A percentile compares a stretch with the other conserved stretches of the same genome.
Conservation (phyloP, 2,797 vertebrate species). For the Periophthalmus magnuspinnatus region DNA sequence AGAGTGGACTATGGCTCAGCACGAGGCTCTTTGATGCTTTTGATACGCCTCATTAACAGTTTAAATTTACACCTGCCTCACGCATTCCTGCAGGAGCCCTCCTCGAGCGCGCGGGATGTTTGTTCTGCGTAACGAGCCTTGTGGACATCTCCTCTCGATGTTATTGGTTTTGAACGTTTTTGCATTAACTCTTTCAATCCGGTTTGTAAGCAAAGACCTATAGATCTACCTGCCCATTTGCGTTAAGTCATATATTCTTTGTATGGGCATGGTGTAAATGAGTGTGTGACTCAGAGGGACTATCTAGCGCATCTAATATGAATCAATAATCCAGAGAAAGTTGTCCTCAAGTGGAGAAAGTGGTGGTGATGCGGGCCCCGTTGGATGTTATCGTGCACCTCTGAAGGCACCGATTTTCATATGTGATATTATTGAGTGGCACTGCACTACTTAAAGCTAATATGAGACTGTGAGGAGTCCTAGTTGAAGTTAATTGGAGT, state of each 20-base stretch:
- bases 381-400: neutral
- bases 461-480: slow-evolving; percentile 8
- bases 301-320: neutral
- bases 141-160: slow-evolving; percentile 32
- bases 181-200: slow-evolving; percentile 4
- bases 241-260: no score
- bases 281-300: no score
- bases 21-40: slow-evolving; percentile 68
- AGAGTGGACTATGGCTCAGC: slow-evolving; percentile 58
- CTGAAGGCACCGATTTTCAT: neutral
- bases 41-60: slow-evolving; percentile 75
- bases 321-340: neutral
- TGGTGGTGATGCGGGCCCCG: neutral
- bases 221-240: neutral
- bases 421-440: slow-evolving; percentile 8
- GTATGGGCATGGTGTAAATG: neutral
- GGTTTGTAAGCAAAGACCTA: neutral
- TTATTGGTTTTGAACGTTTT: slow-evolving; percentile 21
- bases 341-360: neutral
- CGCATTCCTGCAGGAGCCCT: slow-evolving; percentile 68
- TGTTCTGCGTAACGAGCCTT: slow-evolving; percentile 52
- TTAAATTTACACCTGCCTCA: slow-evolving; percentile 77
- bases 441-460: neutral
- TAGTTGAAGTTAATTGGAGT: slow-evolving; percentile 24
- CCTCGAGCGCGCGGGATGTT: slow-evolving; percentile 50